phyloP scores from a whole-genome alignment of 2,797 vertebrate genomes.

The Gila robusta region DNA sequence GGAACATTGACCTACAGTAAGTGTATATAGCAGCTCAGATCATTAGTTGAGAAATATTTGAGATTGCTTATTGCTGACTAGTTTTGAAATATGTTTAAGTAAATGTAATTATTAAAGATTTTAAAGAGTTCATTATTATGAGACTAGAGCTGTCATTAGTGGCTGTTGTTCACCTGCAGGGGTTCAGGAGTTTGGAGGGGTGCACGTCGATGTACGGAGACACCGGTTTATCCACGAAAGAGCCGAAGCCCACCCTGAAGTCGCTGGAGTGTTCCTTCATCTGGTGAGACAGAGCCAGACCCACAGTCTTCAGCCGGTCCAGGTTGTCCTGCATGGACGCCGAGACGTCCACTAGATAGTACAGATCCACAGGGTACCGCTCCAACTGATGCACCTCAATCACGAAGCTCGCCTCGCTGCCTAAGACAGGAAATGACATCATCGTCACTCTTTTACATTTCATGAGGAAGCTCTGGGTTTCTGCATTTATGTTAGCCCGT shows the following conservation, averaged over 20 bases:
- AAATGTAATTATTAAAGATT: too few relatives aligned
- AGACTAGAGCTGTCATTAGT: background rate
- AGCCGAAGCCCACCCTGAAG: constrained; percentile 94
- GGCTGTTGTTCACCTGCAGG: constrained; percentile 86
- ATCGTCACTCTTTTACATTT: background rate
- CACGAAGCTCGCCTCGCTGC: constrained; percentile 86
- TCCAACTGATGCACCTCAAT: constrained; percentile 89
- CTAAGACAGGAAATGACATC: constrained; percentile 71
- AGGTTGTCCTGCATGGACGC: constrained; percentile 97
- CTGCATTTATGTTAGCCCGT: background rate
- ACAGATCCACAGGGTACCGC: constrained; percentile 95
- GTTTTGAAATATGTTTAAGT: too few relatives aligned
- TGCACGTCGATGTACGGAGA: constrained; percentile 97
- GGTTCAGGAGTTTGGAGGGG: constrained; percentile 93
- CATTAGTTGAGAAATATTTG: background rate
- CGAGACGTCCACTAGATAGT: constrained; percentile 97
- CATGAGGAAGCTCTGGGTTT: background rate
- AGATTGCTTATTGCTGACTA: too few relatives aligned
- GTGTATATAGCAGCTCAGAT: background rate
- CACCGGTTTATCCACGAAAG: constrained; percentile 98
- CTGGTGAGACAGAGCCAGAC: constrained; percentile 89
- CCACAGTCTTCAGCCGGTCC: constrained; percentile 92
- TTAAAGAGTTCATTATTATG: background rate
- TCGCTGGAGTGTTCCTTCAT: constrained; percentile 92
- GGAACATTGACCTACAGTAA: background rate